Percentiles rank a stretch among this genome's conserved stretches.
phyloP scores from a whole-genome alignment of 2,797 vertebrate genomes.

The Cossypha polioptera region DNA sequence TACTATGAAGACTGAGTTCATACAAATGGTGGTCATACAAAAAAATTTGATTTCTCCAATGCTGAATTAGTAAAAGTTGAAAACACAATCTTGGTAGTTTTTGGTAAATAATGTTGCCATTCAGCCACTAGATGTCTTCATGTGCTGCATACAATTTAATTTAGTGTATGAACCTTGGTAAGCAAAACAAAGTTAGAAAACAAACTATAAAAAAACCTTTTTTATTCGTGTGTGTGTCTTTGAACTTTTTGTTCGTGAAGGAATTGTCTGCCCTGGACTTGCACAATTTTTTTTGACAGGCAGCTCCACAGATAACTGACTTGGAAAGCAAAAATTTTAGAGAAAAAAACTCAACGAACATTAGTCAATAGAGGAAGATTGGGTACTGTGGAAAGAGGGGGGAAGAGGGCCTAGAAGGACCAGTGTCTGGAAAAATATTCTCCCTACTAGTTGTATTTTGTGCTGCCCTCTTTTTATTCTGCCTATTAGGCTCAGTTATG shows the following conservation, averaged over 20 bases:
- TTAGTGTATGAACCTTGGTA: background rate
- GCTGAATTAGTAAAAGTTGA: background rate
- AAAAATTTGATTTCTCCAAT: background rate
- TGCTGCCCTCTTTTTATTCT: conserved; percentile 73
- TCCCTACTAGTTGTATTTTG: conserved; percentile 57
- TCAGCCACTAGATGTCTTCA: conserved; percentile 41
- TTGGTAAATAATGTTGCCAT: background rate
- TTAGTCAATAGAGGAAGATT: background rate
- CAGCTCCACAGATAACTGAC: background rate
- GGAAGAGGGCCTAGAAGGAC: background rate
- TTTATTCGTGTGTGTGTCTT: background rate
- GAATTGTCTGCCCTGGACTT: background rate
- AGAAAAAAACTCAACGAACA: background rate
- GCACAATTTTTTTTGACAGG: background rate
- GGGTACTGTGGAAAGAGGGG: background rate
- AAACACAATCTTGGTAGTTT: background rate
- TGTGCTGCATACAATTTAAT: background rate
- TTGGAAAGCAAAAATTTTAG: background rate
- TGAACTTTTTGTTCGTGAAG: background rate
- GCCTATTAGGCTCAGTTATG: conserved; percentile 79
- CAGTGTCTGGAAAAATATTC: conserved; percentile 72
- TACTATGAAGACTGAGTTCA: background rate
- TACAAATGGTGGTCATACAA: background rate
- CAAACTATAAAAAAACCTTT: background rate
- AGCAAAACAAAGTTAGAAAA: background rate